A percentile compares a stretch with the other conserved stretches of the same genome.
Evolutionary conservation across 2,113 vertebrate species (phyloP).

Genomic region (Gobio gobio): DNA sequence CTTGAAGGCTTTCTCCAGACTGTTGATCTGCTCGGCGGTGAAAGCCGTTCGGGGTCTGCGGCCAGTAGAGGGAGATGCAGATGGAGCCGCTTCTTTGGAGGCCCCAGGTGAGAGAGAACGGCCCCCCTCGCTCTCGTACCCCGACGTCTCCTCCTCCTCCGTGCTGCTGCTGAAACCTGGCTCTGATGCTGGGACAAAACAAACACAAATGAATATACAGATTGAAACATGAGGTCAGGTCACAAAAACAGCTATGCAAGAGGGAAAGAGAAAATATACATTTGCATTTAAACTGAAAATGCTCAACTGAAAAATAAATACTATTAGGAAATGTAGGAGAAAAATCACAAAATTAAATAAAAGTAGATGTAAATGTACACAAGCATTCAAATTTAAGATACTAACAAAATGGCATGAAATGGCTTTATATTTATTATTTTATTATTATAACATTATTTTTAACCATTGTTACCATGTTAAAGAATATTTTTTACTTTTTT

Average conservation of each 20-base stretch:
- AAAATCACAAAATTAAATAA: too few species aligned
- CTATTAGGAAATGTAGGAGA: too few species aligned
- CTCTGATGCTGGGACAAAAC: conserved; percentile 59
- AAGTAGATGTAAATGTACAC: background rate
- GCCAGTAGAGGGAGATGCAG: conserved; percentile 59
- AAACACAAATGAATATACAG: background rate
- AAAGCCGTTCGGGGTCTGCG: conserved; percentile 78
- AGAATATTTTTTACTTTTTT: background rate
- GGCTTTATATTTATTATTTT: background rate
- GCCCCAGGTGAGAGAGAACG: conserved; percentile 65
- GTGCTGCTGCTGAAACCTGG: conserved; percentile 67
- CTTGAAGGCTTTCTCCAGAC: conserved; percentile 77
- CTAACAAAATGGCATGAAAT: background rate
- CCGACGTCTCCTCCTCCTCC: conserved; percentile 78
- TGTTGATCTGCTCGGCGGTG: conserved; percentile 77
- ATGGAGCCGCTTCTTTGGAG: conserved; percentile 11
- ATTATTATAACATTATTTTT: background rate
- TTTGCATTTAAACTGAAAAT: background rate
- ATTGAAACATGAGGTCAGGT: background rate
- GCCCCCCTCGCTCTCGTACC: conserved; percentile 77
- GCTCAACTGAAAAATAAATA: background rate
- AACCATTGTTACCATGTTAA: background rate
- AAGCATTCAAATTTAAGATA: background rate
- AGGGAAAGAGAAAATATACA: background rate
- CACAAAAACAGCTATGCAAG: background rate